These are phyloP conservation scores for Chaunax sp. DNA, from an alignment of 2,797 vertebrate genomes.

Conservation along the genomic window DNA sequence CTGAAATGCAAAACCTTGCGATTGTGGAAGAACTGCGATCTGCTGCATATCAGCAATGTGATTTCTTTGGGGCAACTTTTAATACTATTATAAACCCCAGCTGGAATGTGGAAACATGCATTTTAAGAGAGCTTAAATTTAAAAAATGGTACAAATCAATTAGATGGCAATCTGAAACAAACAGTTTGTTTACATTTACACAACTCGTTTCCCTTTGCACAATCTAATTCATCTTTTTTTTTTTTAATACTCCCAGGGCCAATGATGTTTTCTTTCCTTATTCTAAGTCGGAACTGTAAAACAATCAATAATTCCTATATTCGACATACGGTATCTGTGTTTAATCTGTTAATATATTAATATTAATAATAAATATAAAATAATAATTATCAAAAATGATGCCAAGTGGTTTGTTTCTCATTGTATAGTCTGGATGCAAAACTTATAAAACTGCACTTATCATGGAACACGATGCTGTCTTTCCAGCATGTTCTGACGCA, in stretches of 20 bases:
- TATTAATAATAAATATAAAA: not conserved
- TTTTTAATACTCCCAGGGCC: slow-evolving; percentile 27
- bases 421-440: not conserved
- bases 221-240: slow-evolving; percentile 39
- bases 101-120: too few species aligned
- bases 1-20: slow-evolving; percentile 3
- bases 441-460: not conserved
- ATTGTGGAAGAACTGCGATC: not conserved
- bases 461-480: too few species aligned
- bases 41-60: slow-evolving; percentile 9
- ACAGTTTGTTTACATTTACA: slow-evolving; percentile 61
- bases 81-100: slow-evolving; percentile 34
- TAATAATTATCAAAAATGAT: not conserved
- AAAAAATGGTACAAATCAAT: slow-evolving; percentile 50
- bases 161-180: slow-evolving; percentile 47
- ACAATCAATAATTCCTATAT: too few species aligned
- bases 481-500: not conserved
- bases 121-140: not conserved
- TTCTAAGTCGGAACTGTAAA: too few species aligned
- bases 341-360: not conserved
- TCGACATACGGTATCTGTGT: too few species aligned
- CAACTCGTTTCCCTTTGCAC: slow-evolving; percentile 62
- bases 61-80: slow-evolving; percentile 24
- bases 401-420: not conserved
- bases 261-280: too few species aligned